A percentile compares a stretch with the other conserved stretches of the same genome.
Conservation (phyloP, 1,140 invertebrate genomes). For the Eumaeus atala region DNA sequence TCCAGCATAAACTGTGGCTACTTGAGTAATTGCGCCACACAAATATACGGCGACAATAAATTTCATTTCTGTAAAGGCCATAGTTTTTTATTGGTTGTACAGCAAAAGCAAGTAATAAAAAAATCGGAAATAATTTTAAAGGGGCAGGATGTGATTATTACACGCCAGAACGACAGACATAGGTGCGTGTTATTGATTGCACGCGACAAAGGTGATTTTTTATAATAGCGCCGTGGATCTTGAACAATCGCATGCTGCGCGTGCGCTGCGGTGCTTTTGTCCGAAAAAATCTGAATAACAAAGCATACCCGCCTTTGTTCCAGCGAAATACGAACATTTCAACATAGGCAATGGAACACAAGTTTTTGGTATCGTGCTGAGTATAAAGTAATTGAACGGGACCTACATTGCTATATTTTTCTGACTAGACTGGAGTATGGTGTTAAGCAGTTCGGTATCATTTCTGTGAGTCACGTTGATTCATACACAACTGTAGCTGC, state of each 20-base stretch:
- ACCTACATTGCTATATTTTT: conserved; percentile 6
- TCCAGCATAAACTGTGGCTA: no score
- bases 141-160: conserved; percentile 52
- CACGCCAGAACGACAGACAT: conserved; percentile 33
- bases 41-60: no score
- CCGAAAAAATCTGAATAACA: conserved; percentile 61
- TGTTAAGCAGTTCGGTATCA: not conserved
- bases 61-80: no score
- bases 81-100: no score
- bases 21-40: no score
- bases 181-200: conserved; percentile 32
- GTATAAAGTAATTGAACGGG: conserved; percentile 7
- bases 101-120: conserved; percentile 9
- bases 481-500: not conserved
- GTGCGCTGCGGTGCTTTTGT: conserved; percentile 53
- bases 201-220: conserved; percentile 46
- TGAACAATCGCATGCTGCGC: conserved; percentile 67
- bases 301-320: conserved; percentile 54
- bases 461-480: not conserved
- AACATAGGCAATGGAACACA: conserved; percentile 52
- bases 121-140: conserved; percentile 33
- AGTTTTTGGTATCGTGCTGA: conserved; percentile 40
- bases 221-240: conserved; percentile 56
- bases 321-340: conserved; percentile 61
- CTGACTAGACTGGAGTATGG: not conserved